Evolutionary conservation across 2,797 vertebrate genomes (phyloP).

Genomic region (Helostoma temminkii): DNA sequence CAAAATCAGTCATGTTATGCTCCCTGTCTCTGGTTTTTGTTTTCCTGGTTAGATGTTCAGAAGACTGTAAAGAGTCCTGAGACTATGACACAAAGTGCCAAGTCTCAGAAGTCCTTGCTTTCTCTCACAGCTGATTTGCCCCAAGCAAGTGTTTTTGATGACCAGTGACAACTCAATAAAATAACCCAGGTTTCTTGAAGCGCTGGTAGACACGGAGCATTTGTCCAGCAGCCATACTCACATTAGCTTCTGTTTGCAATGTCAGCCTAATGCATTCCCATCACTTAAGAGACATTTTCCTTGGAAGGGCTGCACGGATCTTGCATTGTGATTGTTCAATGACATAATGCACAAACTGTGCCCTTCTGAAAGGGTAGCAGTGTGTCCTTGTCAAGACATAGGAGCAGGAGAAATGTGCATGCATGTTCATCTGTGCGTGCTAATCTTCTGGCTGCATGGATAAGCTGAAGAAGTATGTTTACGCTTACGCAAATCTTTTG

Average conservation of each 20-base stretch:
- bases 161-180: constrained; percentile 72
- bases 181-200: constrained; percentile 61
- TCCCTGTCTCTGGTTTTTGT: constrained; percentile 23
- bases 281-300: constrained; percentile 68
- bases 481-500: constrained; percentile 4
- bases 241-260: constrained; percentile 68
- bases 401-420: constrained; percentile 8
- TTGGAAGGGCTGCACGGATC: constrained; percentile 38
- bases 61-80: constrained; percentile 31
- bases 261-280: constrained; percentile 78
- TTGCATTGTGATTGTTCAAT: constrained; percentile 46
- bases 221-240: constrained; percentile 61
- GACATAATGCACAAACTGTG: constrained; percentile 55
- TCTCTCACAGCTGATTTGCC: constrained; percentile 55
- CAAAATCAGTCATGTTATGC: constrained; percentile 7
- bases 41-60: constrained; percentile 8
- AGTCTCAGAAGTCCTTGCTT: constrained; percentile 39
- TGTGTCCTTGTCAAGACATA: constrained; percentile 25
- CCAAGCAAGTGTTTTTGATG: constrained; percentile 62
- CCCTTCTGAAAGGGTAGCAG: constrained; percentile 54
- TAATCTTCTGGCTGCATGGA: constrained; percentile 30
- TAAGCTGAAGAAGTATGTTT: constrained; percentile 29
- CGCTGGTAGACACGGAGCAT: constrained; percentile 57
- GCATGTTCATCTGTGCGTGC: constrained; percentile 39
- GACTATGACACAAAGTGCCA: constrained; percentile 33